These are phyloP conservation scores for Candoia aspera DNA, from an alignment of 2,113 vertebrate genomes.

Conservation along the genomic window DNA sequence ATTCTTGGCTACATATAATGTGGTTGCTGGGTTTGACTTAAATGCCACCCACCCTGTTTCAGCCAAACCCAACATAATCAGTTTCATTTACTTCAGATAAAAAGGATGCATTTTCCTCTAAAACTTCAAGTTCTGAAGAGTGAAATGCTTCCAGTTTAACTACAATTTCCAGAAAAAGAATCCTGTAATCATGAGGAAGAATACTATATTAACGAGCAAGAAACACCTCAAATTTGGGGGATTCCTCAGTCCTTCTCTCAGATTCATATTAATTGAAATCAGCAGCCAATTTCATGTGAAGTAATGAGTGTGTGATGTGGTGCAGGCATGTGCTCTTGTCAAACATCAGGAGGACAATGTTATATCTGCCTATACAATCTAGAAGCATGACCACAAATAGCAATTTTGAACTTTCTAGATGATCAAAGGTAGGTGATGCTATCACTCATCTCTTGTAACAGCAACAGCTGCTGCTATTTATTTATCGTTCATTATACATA, in stretches of 20 bases:
- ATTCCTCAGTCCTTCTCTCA: not conserved
- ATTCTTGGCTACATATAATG: constrained; percentile 19
- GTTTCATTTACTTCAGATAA: not conserved
- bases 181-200: not conserved
- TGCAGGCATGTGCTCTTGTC: not conserved
- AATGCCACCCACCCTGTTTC: constrained; percentile 25
- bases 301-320: not conserved
- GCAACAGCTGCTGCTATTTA: not conserved
- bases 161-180: not conserved
- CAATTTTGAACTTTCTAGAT: not conserved
- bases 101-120: constrained; percentile 2
- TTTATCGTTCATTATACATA: not conserved
- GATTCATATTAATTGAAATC: not conserved
- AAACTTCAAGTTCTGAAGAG: not conserved
- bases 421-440: not conserved
- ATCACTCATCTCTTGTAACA: not conserved
- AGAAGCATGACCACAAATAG: not conserved
- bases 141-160: not conserved
- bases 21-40: constrained; percentile 10
- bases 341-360: not conserved
- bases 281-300: not conserved
- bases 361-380: not conserved
- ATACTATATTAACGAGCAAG: not conserved
- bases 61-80: not conserved
- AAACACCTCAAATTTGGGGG: not conserved